Conservation (phyloP, 2,797 vertebrate species). For the Mus spretus region DNA sequence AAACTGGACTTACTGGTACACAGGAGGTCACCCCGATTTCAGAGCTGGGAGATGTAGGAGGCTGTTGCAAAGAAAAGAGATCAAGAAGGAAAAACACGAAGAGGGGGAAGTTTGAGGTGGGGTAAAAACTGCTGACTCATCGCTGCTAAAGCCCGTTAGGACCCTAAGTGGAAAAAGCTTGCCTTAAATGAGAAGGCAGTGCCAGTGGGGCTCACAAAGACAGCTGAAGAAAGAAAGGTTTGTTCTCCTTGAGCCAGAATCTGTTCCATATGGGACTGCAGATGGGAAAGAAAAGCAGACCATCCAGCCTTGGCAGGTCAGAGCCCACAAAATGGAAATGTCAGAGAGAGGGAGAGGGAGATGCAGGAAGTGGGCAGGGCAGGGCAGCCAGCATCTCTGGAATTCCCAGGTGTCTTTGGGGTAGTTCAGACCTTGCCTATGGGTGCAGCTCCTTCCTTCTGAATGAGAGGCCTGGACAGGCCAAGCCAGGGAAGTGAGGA, state of each 20-base stretch:
- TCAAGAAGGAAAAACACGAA: constrained; percentile 53
- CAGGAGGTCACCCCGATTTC: background rate
- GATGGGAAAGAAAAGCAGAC: background rate
- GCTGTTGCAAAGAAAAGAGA: background rate
- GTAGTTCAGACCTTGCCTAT: background rate
- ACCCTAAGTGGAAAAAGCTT: constrained; percentile 23
- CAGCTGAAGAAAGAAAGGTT: background rate
- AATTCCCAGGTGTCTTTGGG: background rate
- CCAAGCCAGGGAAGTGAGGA: background rate
- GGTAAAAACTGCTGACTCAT: constrained; percentile 78
- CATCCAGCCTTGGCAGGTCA: background rate
- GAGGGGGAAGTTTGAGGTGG: constrained; percentile 55
- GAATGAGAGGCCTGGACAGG: background rate
- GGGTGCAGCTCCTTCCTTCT: background rate
- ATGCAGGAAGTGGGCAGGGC: accelerated
- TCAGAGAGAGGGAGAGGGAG: too few relatives aligned
- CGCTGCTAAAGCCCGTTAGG: constrained; percentile 31
- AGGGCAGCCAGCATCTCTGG: too few relatives aligned
- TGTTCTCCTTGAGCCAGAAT: constrained; percentile 58
- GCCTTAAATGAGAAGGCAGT: constrained; percentile 59
- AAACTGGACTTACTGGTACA: accelerated
- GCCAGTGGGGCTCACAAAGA: background rate
- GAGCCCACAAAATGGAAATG: background rate
- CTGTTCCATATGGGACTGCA: background rate
- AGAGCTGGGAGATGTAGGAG: background rate